Base-by-base conservation (phyloP, 2,113 vertebrate species). In the Irena cyanogastra region DNA sequence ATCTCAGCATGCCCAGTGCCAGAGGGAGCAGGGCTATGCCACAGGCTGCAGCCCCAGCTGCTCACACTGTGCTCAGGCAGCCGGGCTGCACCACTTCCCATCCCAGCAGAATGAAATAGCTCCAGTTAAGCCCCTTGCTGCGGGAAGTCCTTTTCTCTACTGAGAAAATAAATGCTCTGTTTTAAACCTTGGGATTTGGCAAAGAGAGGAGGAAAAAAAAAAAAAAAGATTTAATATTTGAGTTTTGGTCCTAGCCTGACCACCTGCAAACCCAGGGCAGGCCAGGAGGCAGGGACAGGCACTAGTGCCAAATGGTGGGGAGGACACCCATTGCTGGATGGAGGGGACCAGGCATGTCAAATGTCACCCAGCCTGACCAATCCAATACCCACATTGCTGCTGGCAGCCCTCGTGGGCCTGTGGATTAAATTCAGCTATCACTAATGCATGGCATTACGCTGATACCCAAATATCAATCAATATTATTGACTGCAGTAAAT, bases 401-500 rank as follows among this genome's bases (percentile, higher is more conserved):
- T 2, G 23, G 84, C 42, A 45, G 23, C 10, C 41, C 57, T 45
- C 10, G 6, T 45, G 47, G 45, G 59, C 78, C 83, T 69, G 77
- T 59, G 66, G 66, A 37, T 87, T 79, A 65, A 75, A 85, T 86
- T 74, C 93, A 91, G 35, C 57, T 83, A 52, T 87, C 80, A 93
- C 76, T 94, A 96, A 91, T 92, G 94, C 64, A 86, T 79, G 53
- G 47, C 61, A 88, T 53, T 49, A 33, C 6, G 23, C 47, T 94
- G 88, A 95, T 95, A 66, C 35, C 59, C 77, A 81, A 64, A 96
- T 89, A 97, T 87, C 91, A 85, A 87, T 97, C 97, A 94, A 92
- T 97, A 94, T 89, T 96, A 97, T 96, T 90, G 95, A 96, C 87
- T 91, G 80, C 87, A 66, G 85, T 75, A 89, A 60, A 93, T 95